phyloP scores from a whole-genome alignment of 2,113 vertebrate genomes.

The Ceyx cyanopectus region DNA sequence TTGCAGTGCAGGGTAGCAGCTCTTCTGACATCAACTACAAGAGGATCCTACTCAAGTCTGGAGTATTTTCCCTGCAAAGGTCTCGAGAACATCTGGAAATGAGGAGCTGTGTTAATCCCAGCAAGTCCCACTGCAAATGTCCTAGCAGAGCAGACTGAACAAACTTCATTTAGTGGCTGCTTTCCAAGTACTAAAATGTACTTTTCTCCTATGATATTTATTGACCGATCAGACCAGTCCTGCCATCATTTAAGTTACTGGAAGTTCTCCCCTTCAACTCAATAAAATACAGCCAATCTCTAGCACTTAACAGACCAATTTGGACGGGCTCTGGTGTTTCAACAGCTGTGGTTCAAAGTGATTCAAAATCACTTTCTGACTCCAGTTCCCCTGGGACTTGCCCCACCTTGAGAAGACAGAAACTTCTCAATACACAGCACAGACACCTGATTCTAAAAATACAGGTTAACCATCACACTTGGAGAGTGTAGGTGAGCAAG shows the following conservation, averaged over 20 bases:
- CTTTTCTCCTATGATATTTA: background rate
- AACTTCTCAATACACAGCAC: background rate
- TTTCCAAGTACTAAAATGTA: background rate
- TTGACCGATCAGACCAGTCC: background rate
- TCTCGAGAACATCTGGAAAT: background rate
- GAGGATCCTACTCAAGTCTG: background rate
- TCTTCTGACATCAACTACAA: background rate
- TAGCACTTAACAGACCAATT: background rate
- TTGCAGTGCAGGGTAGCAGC: background rate
- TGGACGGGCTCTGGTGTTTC: background rate
- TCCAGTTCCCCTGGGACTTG: background rate
- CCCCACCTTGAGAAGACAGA: background rate
- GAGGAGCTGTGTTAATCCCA: background rate
- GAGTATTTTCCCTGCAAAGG: background rate
- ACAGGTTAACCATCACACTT: background rate
- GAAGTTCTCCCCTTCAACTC: background rate
- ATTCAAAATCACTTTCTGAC: too few relatives aligned
- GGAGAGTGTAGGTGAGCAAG: background rate
- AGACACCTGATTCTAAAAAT: background rate
- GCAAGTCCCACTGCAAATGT: background rate
- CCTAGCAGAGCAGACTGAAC: background rate
- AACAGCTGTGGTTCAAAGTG: background rate
- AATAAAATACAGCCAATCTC: background rate
- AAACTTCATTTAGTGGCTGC: background rate
- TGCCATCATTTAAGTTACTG: background rate